Evolutionary conservation across 2,888 invertebrate species (phyloP), one percentile per base, ranked within the genome.

Genomic region (Prenolepis imparis): DNA sequence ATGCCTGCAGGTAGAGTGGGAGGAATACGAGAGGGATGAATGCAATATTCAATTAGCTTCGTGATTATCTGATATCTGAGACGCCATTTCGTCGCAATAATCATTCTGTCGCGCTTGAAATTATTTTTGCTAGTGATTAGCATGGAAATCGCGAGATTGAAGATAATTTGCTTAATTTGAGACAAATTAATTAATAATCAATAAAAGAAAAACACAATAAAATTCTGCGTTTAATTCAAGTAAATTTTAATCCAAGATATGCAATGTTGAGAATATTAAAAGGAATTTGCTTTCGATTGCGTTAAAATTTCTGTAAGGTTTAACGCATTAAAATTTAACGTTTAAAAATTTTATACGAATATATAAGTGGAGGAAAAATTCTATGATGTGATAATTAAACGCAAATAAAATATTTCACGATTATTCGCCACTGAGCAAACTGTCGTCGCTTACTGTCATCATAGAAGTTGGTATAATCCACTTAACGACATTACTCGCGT

Each of bases 51-150:
- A 44, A 61, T 70, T 83, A 83, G 64, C 59, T 52, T 67, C 41
- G 28, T 63, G 63, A 81, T 86, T 89, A 87, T 28, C 75, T 70
- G 73, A 84, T 89, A 87, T 86, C 82, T 86, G 82, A 87, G 78
- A 41, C 84, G 83, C 74, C 74, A 83, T 81, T 82, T 81, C 48
- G 64, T 52, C 67, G 64, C 80, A 57, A 21, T 21, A 52, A 21
- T 36, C 11, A 59, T 1, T 77, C 12, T 12, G 18, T 44, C 32
- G n/a, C 0, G 18, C n/a, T 24, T 18, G 9, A 41, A 68, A 21
- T n/a, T 32, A 52, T 5, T n/a, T 39, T 48, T 18, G n/a, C 15
- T 32, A 36, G 1, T 15, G 28, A 28, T 12, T 6, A 12, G 11
- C 5, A 36, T 63, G 1, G 4, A 32, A 21, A 21, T 75, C 28